Conservation (phyloP, 2,113 vertebrate genomes). For the Pycnonotus jocosus region DNA sequence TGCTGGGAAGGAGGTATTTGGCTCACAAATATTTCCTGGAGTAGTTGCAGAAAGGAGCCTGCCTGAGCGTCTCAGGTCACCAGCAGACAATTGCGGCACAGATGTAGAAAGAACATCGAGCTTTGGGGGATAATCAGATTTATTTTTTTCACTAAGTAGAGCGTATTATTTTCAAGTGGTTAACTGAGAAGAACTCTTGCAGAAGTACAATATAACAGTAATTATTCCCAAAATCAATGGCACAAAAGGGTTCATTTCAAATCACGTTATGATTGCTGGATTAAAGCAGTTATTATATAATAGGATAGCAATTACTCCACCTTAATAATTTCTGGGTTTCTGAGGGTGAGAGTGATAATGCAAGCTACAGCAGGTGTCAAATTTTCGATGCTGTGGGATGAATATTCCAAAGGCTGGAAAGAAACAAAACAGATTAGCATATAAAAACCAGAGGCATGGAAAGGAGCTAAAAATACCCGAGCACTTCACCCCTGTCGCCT, state of each 20-base stretch:
- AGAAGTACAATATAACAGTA: slow-evolving; percentile 53
- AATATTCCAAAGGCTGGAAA: slow-evolving; percentile 23
- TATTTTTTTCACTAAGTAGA: slow-evolving; percentile 45
- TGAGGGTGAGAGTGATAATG: slow-evolving; percentile 43
- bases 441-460: slow-evolving; percentile 25
- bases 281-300: slow-evolving; percentile 47
- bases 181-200: slow-evolving; percentile 56
- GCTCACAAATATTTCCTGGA: background rate
- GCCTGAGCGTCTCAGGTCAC: slow-evolving; percentile 17
- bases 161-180: slow-evolving; percentile 57
- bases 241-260: slow-evolving; percentile 61
- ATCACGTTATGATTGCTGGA: slow-evolving; percentile 55
- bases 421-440: slow-evolving; percentile 57
- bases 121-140: slow-evolving; percentile 36
- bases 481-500: background rate
- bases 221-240: slow-evolving; percentile 59
- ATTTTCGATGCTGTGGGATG: slow-evolving; percentile 19
- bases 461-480: slow-evolving; percentile 22
- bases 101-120: slow-evolving; percentile 28
- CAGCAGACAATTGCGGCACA: slow-evolving; percentile 4
- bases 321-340: slow-evolving; percentile 55
- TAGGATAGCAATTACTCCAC: slow-evolving; percentile 52
- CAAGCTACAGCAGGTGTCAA: slow-evolving; percentile 20
- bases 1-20: background rate
- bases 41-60: background rate